Evolutionary conservation across 1,140 invertebrate genomes (phyloP), one percentile per base, ranked within the genome.

Genomic region (Scaptomyza graminum): DNA sequence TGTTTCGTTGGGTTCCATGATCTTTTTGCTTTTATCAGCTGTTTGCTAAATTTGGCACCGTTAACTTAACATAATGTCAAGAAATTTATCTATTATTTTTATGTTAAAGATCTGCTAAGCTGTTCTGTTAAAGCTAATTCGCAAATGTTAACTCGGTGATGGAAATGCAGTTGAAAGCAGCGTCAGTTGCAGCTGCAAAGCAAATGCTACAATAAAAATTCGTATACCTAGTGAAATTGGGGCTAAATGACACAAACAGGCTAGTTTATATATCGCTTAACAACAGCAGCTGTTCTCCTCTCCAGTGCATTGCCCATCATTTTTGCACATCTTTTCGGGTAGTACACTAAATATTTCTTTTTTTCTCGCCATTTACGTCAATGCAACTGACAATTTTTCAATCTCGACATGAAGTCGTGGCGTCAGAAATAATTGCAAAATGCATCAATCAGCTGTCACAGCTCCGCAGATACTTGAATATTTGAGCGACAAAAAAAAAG

Each of bases 361-460:
- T 43, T 43, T 46, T 46, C 51, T 55, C 55, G 7, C 15, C 15
- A 54, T 54, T 59, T 66, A 37, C 44, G 55, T 74, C 71, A 69
- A 87, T 85, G 82, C 82, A 78, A 82, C 78, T 85, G 82, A 85
- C 82, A 85, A 85, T 80, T 85, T 85, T 85, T 85, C 82, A 85
- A 85, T 85, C 82, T 85, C 74, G 68, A 75, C 77, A 59, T 56
- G 62, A 56, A 57, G 69, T 46, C 65, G 57, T 8, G 37, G 83
- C 78, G 78, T 85, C 82, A 85, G 73, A 85, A 87, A 85, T 85
- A 85, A 85, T 85, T 85, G 82, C 82, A 79, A 85, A 85, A 85
- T 87, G 82, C 82, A 85, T 85, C 82, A 85, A 87, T 85, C 82
- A 85, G 79, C 64, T 85, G 82, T 87, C 82, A 78, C 57, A 68